Evolutionary conservation across 2,113 vertebrate genomes (phyloP), one percentile per base, ranked within the genome.

Genomic region (Mustela nigripes): DNA sequence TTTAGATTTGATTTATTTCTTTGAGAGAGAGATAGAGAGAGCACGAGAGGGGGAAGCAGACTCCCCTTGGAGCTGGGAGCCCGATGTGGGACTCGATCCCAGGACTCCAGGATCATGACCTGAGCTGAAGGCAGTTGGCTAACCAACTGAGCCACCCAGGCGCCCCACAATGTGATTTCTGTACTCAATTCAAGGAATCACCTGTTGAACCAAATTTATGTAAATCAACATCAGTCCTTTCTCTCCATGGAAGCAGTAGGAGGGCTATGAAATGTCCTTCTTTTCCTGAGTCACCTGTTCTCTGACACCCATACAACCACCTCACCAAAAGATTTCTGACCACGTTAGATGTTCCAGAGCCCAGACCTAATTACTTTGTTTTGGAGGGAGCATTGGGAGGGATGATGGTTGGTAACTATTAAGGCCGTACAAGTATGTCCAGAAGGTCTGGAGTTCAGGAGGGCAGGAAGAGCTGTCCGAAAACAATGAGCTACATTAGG

Each of bases 171-270:
- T 24, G n/a, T 69, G 56, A 50, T 31, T 87, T 62, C 83, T 76
- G 50, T 53, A 53, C 4, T 53, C 50, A 53, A 1, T 36, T 58
- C 18, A 26, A 39, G 19, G 7, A 26, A 89, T 60, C 42, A 42
- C 2, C 31, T 89, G 39, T 85, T 2, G 8, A 73, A 19, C 26
- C 28, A 71, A 63, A 48, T 63, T 74, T 62, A 15, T 11, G 3
- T 9, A 78, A 22, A 33, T 3, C 31, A 78, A 48, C 19, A 28
- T 21, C 78, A 56, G 31, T 9, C 33, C 31, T 56, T 78, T 22
- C n/a, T 45, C 18, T 67, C 33, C 1, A 3, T 16, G 56, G 8
- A 0, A 79, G 24, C 24, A 1, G 7, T 0, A 36, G 36, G 11
- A 53, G 14, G 24, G 8, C 2, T 69, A 62, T 60, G 31, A 45